Conservation (phyloP, 2,797 vertebrate species). For the Danio kyathit region DNA sequence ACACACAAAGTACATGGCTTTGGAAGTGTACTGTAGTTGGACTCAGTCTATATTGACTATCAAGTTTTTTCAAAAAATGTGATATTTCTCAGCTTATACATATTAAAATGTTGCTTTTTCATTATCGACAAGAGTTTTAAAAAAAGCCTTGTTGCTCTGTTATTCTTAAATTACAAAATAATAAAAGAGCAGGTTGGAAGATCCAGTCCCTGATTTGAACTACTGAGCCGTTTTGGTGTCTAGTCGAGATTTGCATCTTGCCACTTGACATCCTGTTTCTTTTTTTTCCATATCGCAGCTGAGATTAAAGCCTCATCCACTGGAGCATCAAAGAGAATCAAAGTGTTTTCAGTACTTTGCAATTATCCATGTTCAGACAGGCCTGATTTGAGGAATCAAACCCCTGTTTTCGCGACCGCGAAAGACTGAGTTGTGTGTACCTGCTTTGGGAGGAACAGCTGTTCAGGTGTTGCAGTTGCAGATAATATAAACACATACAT, state of each 20-base stretch:
- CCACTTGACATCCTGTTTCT: slow-evolving; percentile 2
- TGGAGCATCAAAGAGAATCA: background rate
- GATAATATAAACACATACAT: slow-evolving; percentile 40
- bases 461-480: slow-evolving; percentile 54
- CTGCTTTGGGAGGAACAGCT: slow-evolving; percentile 54
- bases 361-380: slow-evolving; percentile 46
- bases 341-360: slow-evolving; percentile 35
- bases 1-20: no score
- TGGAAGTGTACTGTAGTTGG: no score
- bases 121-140: no score
- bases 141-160: background rate
- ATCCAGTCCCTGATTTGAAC: background rate
- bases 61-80: no score
- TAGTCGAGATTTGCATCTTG: background rate
- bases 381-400: slow-evolving; percentile 26
- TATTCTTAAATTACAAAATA: background rate
- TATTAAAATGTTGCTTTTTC: no score
- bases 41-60: no score
- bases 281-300: background rate
- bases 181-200: background rate
- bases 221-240: background rate
- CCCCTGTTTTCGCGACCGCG: background rate
- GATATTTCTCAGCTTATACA: no score
- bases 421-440: slow-evolving; percentile 25
- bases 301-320: slow-evolving; percentile 26